Evolutionary conservation across 2,797 vertebrate species (phyloP), one percentile per base, ranked within the genome.

Genomic region (Neostethus bicornis): DNA sequence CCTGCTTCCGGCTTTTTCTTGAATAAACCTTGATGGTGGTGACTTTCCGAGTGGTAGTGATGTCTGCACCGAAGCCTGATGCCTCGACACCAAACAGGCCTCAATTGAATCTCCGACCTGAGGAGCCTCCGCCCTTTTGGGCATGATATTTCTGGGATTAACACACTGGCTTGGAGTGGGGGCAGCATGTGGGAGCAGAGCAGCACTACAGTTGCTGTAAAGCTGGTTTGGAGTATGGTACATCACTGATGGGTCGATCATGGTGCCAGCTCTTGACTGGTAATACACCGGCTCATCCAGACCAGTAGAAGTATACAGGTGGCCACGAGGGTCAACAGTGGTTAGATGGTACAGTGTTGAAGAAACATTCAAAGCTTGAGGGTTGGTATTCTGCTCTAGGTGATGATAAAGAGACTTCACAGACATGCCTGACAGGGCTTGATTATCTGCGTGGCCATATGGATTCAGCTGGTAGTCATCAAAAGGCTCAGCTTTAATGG

Each of bases 401-500:
- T 73, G 83, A 49, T 77, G 51, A 89, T 93, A 94, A 77, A 93
- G 92, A 4, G 93, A 90, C 85, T 92, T 95, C 73, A 91, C 79
- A 56, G 93, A 87, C 74, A 91, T 80, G 65, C 90, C 91, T 77
- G 83, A 17, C 38, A 93, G 83, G 47, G 87, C 79, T 65, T 91
- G 91, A 44, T 89, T 91, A 34, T 91, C 85, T 28, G 87, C 73
- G 79, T 83, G 92, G 83, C 90, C 79, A 57, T 94, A 91, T 70
- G 93, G 77, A 67, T 90, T 79, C 47, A 92, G 85, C 75, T 93
- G 93, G 66, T 93, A 96, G 58, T 96, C 94, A 51, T 97, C 96
- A 23, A 88, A 87, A 16, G 95, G 97, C 74, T 99, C 97, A 31
- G 95, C 89, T 94, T 99, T 99, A 80, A 99, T 94, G 71, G 93